These are phyloP conservation scores for Empis stercorea DNA, from an alignment of 2,888 invertebrate genomes.

Conservation along the genomic window DNA sequence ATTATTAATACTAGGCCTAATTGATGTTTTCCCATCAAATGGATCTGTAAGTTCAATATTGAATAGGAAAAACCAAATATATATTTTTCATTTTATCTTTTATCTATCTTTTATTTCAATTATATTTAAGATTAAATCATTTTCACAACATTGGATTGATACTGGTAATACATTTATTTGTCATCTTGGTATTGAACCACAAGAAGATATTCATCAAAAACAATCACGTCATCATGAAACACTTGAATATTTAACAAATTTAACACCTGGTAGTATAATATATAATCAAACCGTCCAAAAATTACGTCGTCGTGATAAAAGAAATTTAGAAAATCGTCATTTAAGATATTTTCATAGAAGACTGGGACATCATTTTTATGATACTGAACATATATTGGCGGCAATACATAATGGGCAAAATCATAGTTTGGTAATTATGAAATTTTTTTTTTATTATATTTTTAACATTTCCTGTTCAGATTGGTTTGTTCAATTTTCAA, in stretches of 20 bases:
- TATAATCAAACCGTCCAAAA: conserved; percentile 17
- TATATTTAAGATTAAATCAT: conserved; percentile 22
- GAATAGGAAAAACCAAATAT: background rate
- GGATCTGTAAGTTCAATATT: conserved; percentile 35
- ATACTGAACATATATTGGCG: conserved; percentile 5
- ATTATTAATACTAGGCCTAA: conserved; percentile 37
- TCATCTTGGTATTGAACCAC: conserved; percentile 25
- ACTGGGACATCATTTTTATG: conserved; percentile 11
- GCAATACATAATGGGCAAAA: conserved; percentile 2
- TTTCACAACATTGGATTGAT: conserved; percentile 27
- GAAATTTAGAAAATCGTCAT: conserved; percentile 9
- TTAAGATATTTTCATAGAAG: conserved; percentile 12
- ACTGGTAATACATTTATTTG: conserved; percentile 29
- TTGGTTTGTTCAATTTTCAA: no score
- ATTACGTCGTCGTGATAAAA: conserved; percentile 13
- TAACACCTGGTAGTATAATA: conserved; percentile 15
- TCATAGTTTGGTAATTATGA: conserved; percentile 5
- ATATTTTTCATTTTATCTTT: background rate
- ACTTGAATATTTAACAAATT: conserved; percentile 17
- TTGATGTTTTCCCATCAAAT: conserved; percentile 40
- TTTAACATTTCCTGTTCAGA: no score
- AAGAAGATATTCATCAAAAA: conserved; percentile 11
- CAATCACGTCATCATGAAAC: conserved; percentile 11
- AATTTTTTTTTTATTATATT: background rate
- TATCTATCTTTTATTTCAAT: background rate